Evolutionary conservation across 2,113 vertebrate species (phyloP), one percentile per base, ranked within the genome.

Genomic region (Atlantisia rogersi): DNA sequence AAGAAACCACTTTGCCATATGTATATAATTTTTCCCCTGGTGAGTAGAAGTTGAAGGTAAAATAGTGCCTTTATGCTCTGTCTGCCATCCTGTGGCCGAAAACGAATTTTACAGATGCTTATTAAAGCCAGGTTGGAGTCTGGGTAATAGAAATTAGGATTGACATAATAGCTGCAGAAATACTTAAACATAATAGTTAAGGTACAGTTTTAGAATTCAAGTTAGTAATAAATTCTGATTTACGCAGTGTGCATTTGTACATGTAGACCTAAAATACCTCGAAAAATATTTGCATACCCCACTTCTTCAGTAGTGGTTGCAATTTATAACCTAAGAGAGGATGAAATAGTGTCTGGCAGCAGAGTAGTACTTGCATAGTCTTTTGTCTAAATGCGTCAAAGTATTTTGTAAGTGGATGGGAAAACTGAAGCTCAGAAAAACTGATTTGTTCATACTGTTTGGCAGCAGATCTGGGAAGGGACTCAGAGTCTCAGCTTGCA

Each of bases 401-500:
- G 53, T 16, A 17, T 64, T 81, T 86, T 79, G 11, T 46, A 32
- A 93, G 63, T 58, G 50, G 69, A 65, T 75, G 86, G 83, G 95
- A 92, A 94, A 87, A 63, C 0, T 42, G 71, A 73, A 60, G 63
- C 70, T 91, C 32, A 14, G 73, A 35, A 82, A 35, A 50, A 31
- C 14, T 12, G 67, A 71, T 96, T 60, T 48, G 48, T 62, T 90
- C 83, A 11, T 94, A 28, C 40, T 1, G 9, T 75, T 95, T 93
- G 94, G 92, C 95, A 93, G 37, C 42, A 53, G 10, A 42, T 52
- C 65, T 84, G 93, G 88, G 91, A 96, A 95, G 78, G 85, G 69
- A 16, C 82, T 83, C 71, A 58, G 64, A 32, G 60, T 42, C 73
- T 95, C 16, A 1, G 14, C 56, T 86, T 92, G 18, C 82, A 86